phyloP scores from a whole-genome alignment of 2,888 invertebrate genomes.

The Elysia crispata region DNA sequence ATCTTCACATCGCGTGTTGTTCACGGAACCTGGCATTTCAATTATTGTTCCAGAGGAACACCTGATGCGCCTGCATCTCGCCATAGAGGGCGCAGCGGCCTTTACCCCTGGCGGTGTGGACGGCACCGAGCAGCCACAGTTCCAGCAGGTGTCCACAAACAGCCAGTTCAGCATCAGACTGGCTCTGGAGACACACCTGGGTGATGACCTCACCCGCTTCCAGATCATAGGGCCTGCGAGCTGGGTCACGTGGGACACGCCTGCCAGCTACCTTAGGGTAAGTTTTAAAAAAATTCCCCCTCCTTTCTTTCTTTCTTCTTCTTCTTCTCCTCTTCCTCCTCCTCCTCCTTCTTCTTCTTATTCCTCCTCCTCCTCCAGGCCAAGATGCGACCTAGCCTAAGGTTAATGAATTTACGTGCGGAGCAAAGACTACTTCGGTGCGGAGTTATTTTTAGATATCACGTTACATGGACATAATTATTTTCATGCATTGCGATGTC shows the following conservation, averaged over 20 bases:
- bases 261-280: constrained; percentile 40
- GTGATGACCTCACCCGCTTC: constrained; percentile 30
- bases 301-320: neutral
- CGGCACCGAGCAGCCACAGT: constrained; percentile 7
- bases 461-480: no score
- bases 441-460: no score
- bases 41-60: neutral
- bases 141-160: constrained; percentile 11
- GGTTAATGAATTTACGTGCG: no score
- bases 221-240: constrained; percentile 41
- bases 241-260: constrained; percentile 38
- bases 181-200: constrained; percentile 37
- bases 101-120: no score
- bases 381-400: no score
- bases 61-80: constrained; percentile 19
- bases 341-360: neutral
- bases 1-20: neutral
- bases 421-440: no score
- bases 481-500: no score
- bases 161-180: constrained; percentile 24
- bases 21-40: no score
- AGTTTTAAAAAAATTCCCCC: neutral
- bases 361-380: no score
- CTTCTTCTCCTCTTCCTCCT: neutral
- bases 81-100: constrained; percentile 14